Evolutionary conservation across 2,888 invertebrate species (phyloP).

Genomic region (Emmelina monodactyla): DNA sequence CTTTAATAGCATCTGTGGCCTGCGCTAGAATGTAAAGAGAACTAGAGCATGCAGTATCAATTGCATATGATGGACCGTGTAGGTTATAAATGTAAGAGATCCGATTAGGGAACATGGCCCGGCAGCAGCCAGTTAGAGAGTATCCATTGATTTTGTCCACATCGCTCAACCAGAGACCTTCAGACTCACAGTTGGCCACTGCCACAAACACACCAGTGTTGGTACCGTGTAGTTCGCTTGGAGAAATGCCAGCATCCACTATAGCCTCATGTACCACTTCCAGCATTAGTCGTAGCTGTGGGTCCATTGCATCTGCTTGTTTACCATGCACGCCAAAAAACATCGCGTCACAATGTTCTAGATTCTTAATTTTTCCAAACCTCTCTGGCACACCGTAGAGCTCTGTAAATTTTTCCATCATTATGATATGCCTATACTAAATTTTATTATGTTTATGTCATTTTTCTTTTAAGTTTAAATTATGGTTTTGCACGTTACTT

Average conservation of each 20-base stretch:
- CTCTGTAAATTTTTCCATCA: too few species aligned
- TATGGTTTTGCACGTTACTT: too few species aligned
- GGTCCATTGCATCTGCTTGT: conserved; percentile 92
- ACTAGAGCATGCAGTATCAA: conserved; percentile 98
- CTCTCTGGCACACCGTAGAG: conserved; percentile 81
- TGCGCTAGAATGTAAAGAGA: conserved; percentile 91
- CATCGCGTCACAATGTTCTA: conserved; percentile 83
- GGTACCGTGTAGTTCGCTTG: conserved; percentile 81
- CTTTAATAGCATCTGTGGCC: conserved; percentile 79
- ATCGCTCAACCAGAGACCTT: conserved; percentile 85
- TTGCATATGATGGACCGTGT: conserved; percentile 91
- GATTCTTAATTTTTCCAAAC: conserved; percentile 82
- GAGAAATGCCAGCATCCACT: conserved; percentile 88
- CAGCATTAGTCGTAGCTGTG: conserved; percentile 86
- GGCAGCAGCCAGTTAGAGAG: conserved; percentile 90
- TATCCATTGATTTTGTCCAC: conserved; percentile 90
- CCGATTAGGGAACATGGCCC: conserved; percentile 97
- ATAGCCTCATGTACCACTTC: conserved; percentile 92
- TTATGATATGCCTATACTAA: neutral
- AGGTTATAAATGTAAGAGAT: conserved; percentile 96
- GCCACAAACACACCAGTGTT: conserved; percentile 96
- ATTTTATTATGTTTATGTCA: too few species aligned
- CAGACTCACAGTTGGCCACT: conserved; percentile 89
- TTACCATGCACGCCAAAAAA: conserved; percentile 93
- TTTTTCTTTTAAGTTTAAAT: too few species aligned